phyloP scores from a whole-genome alignment of 37 sponge, comb jelly and placozoan species.

The Hexactinellida sp. region DNA sequence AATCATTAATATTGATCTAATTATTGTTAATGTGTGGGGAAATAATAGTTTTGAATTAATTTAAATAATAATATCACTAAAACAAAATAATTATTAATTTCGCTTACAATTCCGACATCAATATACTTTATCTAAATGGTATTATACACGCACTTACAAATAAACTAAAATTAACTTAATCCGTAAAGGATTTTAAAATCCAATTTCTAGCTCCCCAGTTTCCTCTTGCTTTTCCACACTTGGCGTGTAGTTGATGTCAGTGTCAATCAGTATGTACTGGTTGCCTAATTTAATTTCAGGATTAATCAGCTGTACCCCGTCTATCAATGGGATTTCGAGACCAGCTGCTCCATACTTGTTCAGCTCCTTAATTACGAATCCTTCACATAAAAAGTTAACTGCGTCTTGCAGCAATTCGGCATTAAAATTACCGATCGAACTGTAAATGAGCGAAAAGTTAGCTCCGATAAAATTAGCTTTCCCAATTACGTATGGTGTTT shows the following conservation, averaged over 20 bases:
- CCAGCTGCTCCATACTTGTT: conserved; percentile 37
- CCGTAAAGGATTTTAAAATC: too few relatives aligned
- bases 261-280: conserved; percentile 34
- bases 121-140: too few relatives aligned
- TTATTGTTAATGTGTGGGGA: too few relatives aligned
- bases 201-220: not conserved
- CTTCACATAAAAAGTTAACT: not conserved
- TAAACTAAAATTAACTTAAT: too few relatives aligned
- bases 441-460: not conserved
- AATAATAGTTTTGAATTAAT: too few relatives aligned
- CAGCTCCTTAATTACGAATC: not conserved
- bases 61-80: too few relatives aligned
- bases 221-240: not conserved
- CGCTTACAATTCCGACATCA: too few relatives aligned
- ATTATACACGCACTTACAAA: too few relatives aligned
- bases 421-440: not conserved
- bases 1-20: too few relatives aligned
- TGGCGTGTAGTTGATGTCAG: conserved; percentile 56
- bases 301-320: conserved; percentile 47
- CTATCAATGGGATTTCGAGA: conserved; percentile 38
- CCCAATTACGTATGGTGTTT: not conserved
- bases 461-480: not conserved
- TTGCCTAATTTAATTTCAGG: conserved; percentile 34
- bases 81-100: too few relatives aligned
- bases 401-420: not conserved